phyloP scores from a whole-genome alignment of 2,113 vertebrate species.

The Tylochromis polylepis region DNA sequence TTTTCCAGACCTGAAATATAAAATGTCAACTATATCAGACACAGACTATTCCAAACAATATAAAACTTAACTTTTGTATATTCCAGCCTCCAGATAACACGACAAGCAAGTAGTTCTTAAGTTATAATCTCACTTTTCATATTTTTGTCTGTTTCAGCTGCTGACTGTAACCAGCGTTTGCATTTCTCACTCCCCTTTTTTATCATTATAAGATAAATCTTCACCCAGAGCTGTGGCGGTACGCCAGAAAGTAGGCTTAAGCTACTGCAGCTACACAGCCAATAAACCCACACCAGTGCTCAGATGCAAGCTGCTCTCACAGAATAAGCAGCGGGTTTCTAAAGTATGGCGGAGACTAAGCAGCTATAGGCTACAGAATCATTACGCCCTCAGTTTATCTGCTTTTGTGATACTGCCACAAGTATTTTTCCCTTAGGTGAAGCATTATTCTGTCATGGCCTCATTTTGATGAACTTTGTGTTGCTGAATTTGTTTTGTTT shows the following conservation, averaged over 20 bases:
- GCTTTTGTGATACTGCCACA: not conserved
- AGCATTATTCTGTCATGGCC: not conserved
- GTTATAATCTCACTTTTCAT: not conserved
- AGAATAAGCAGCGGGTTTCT: conserved; percentile 6
- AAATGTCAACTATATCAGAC: not conserved
- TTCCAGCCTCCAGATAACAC: not conserved
- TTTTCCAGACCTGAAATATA: not conserved
- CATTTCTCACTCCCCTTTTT: conserved; percentile 12
- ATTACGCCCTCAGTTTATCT: conserved; percentile 23
- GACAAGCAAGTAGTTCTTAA: not conserved
- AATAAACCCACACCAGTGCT: conserved; percentile 40
- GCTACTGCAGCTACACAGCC: conserved; percentile 31
- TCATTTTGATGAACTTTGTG: not conserved
- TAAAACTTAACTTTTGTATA: not conserved
- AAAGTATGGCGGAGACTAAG: conserved; percentile 9
- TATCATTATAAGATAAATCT: conserved; percentile 7
- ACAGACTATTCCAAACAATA: not conserved
- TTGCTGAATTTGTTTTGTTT: not conserved
- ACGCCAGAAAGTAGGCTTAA: conserved; percentile 29
- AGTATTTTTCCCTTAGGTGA: not conserved
- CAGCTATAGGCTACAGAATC: conserved; percentile 7
- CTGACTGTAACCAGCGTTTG: not conserved
- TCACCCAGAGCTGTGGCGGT: conserved; percentile 19
- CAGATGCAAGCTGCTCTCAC: conserved; percentile 30
- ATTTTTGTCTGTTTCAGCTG: not conserved